Percentiles rank a stretch among this genome's conserved stretches.
These are phyloP conservation scores for Antitype chi DNA, from an alignment of 2,888 invertebrate genomes.

Conservation along the genomic window DNA sequence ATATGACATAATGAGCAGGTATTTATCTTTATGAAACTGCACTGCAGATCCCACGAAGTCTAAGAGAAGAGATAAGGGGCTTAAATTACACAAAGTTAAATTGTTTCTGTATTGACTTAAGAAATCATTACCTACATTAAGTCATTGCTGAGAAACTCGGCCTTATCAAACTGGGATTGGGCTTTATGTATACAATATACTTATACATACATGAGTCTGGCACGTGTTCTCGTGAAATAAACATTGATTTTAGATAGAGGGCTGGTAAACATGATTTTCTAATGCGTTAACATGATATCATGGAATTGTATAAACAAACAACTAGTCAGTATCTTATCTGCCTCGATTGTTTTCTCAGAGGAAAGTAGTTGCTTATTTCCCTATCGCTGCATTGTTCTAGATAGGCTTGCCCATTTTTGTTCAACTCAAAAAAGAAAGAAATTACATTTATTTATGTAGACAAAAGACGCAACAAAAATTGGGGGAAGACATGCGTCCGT, in stretches of 20 bases:
- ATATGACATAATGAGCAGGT: conserved; percentile 21
- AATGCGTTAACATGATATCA: conserved; percentile 25
- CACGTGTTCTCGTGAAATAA: conserved; percentile 35
- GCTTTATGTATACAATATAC: conserved; percentile 23
- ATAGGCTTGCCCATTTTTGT: background rate
- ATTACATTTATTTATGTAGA: background rate
- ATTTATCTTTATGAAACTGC: conserved; percentile 42
- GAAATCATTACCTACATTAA: conserved; percentile 41
- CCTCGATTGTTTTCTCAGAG: background rate
- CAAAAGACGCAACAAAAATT: background rate
- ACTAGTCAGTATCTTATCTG: background rate
- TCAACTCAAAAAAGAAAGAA: background rate
- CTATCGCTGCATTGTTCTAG: background rate
- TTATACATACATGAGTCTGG: conserved; percentile 41
- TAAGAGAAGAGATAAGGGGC: conserved; percentile 47
- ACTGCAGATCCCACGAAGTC: conserved; percentile 58
- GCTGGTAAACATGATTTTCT: conserved; percentile 20
- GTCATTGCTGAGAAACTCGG: conserved; percentile 39
- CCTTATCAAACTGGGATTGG: conserved; percentile 38
- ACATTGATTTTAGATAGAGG: conserved; percentile 38
- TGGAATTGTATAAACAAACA: conserved; percentile 22
- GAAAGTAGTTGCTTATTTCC: background rate
- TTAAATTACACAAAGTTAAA: conserved; percentile 14
- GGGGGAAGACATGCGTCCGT: background rate
- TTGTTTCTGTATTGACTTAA: conserved; percentile 33